Conservation (phyloP, 2,797 vertebrate genomes). For the Alfaro cultratus region DNA sequence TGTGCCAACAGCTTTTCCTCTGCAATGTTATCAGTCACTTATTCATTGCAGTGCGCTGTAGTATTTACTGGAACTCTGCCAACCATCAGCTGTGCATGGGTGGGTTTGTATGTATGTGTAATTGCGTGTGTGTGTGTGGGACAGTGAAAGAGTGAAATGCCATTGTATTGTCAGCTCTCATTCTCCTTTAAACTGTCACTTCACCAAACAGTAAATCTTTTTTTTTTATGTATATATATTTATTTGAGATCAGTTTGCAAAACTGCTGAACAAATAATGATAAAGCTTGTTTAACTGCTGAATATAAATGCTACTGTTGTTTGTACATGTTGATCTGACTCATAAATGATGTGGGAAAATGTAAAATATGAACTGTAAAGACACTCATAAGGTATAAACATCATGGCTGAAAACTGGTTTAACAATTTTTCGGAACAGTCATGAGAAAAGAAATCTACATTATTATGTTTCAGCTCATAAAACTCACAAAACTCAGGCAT, state of each 20-base stretch:
- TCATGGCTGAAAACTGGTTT: background rate
- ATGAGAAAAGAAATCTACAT: background rate
- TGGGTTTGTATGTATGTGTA: constrained; percentile 23
- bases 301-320: background rate
- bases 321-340: background rate
- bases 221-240: background rate
- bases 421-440: background rate
- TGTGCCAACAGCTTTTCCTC: constrained; percentile 52
- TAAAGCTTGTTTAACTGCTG: background rate
- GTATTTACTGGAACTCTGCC: constrained; percentile 77
- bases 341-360: background rate
- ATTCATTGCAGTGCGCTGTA: constrained; percentile 69
- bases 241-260: background rate
- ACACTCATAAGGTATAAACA: background rate
- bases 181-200: constrained; percentile 4
- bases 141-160: constrained; percentile 11
- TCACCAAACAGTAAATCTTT: background rate
- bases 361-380: background rate
- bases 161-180: constrained; percentile 25
- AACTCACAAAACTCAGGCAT: background rate
- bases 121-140: constrained; percentile 22
- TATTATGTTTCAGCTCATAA: background rate
- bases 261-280: constrained; percentile 2
- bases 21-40: constrained; percentile 70
- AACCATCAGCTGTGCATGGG: constrained; percentile 40